These are phyloP conservation scores for Zosterops hypoxanthus DNA, from an alignment of 2,113 vertebrate genomes.

Conservation along the genomic window DNA sequence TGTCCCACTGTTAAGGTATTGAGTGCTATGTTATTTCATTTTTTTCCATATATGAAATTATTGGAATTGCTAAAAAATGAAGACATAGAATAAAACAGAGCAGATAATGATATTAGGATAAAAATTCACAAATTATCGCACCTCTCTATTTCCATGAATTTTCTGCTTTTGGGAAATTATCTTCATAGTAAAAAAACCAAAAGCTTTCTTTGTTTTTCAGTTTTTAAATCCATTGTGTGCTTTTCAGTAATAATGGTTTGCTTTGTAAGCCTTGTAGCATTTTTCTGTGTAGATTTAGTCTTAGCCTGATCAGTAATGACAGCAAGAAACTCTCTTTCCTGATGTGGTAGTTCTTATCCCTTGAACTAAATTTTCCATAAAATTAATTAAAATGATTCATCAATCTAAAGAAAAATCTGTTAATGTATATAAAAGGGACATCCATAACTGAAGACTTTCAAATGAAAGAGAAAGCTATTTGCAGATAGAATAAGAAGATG, in stretches of 20 bases:
- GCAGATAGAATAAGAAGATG: neutral
- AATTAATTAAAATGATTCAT: neutral
- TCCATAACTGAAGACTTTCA: neutral
- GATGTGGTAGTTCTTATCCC: neutral
- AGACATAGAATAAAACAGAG: neutral
- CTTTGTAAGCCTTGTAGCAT: neutral
- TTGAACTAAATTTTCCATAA: neutral
- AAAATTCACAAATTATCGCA: neutral
- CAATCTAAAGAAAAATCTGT: neutral
- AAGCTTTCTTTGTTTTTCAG: neutral
- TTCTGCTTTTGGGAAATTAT: neutral
- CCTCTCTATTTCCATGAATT: neutral
- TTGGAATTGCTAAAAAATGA: neutral
- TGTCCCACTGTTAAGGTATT: neutral
- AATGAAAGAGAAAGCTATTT: neutral
- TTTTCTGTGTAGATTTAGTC: neutral
- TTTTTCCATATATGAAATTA: neutral
- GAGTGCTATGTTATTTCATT: accelerated
- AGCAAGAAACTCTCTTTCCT: neutral
- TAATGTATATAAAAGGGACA: neutral
- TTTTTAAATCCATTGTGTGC: neutral
- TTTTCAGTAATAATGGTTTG: neutral
- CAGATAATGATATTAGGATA: neutral
- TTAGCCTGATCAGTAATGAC: neutral
- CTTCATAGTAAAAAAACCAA: neutral